These are phyloP conservation scores for Meles meles DNA, from an alignment of 2,113 vertebrate genomes.

Conservation along the genomic window DNA sequence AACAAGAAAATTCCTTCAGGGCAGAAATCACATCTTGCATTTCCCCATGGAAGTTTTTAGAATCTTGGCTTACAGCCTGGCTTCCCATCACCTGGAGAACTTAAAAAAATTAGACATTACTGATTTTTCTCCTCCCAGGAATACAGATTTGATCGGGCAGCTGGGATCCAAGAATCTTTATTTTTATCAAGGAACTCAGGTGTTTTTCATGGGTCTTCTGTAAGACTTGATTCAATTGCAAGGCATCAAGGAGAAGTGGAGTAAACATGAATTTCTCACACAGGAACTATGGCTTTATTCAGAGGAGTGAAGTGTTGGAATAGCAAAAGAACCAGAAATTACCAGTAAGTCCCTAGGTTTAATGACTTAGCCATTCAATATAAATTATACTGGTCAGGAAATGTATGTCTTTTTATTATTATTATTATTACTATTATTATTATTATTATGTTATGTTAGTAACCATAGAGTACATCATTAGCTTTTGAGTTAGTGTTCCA, in stretches of 20 bases:
- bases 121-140: not conserved
- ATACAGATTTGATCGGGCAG: not conserved
- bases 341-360: not conserved
- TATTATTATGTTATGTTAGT: too few relatives aligned
- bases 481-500: too few relatives aligned
- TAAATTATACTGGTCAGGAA: not conserved
- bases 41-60: not conserved
- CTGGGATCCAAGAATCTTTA: not conserved
- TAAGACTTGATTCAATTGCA: not conserved
- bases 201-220: not conserved
- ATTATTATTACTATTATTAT: too few relatives aligned
- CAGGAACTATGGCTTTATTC: not conserved
- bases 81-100: not conserved
- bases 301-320: not conserved
- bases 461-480: too few relatives aligned
- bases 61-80: not conserved
- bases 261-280: not conserved
- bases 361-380: not conserved
- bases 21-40: not conserved
- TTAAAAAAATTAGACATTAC: not conserved
- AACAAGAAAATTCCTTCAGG: not conserved
- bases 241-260: not conserved
- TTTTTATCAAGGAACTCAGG: not conserved
- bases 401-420: too few relatives aligned
- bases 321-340: not conserved